Evolutionary conservation across 2,888 invertebrate genomes (phyloP).

Genomic region (Mellilla xanthometata): DNA sequence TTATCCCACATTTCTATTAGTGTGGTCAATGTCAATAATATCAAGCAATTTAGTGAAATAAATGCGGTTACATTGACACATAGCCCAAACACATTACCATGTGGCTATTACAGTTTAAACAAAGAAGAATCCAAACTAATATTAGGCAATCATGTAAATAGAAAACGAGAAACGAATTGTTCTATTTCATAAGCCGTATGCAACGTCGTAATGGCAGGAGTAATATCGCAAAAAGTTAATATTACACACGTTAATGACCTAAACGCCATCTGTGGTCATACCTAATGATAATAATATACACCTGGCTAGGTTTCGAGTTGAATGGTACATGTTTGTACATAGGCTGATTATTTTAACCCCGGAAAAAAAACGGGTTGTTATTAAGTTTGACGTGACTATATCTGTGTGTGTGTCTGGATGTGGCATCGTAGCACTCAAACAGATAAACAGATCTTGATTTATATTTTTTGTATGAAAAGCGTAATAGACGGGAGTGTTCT

Average conservation of each 20-base stretch:
- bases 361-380: background rate
- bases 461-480: no score
- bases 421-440: no score
- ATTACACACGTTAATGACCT: slow-evolving; percentile 23
- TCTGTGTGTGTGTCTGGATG: no score
- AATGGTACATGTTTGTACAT: slow-evolving; percentile 13
- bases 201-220: slow-evolving; percentile 18
- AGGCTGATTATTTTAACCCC: background rate
- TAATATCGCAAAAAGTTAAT: slow-evolving; percentile 23
- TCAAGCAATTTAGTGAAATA: no score
- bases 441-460: no score
- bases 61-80: no score
- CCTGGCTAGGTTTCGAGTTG: slow-evolving; percentile 9
- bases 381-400: background rate
- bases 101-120: background rate
- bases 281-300: slow-evolving; percentile 21
- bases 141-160: slow-evolving; percentile 16
- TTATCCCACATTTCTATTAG: no score
- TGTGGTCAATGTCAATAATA: no score
- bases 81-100: no score
- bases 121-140: slow-evolving; percentile 1
- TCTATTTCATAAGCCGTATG: slow-evolving; percentile 21
- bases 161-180: slow-evolving; percentile 24
- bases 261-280: slow-evolving; percentile 21
- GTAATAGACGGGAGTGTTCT: no score